A percentile compares a stretch with the other conserved stretches of the same genome.
Evolutionary conservation across 2,888 invertebrate species (phyloP).

Genomic region (Lithophane socia): DNA sequence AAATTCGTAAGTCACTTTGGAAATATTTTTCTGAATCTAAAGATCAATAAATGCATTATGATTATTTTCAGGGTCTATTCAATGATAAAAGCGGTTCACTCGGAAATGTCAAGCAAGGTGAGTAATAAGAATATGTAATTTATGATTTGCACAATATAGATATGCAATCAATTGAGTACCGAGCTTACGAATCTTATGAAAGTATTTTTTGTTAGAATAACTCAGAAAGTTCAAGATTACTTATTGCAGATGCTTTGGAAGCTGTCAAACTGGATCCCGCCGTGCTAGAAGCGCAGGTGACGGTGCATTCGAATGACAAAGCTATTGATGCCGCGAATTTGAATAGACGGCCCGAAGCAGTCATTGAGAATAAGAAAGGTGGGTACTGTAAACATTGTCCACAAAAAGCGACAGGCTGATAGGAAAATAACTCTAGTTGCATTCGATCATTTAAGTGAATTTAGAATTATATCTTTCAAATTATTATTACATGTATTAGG

Average conservation of each 20-base stretch:
- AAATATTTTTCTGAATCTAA: neutral
- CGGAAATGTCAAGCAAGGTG: conserved; percentile 47
- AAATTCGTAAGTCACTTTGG: neutral
- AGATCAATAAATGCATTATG: neutral
- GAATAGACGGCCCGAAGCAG: conserved; percentile 6
- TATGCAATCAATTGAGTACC: too few relatives aligned
- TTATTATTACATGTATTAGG: too few relatives aligned
- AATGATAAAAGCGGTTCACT: conserved; percentile 18
- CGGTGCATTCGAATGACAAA: conserved; percentile 62
- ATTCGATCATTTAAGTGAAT: too few relatives aligned
- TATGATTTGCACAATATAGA: too few relatives aligned
- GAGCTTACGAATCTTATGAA: neutral
- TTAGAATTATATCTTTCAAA: too few relatives aligned
- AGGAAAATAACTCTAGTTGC: too few relatives aligned
- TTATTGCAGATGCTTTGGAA: conserved; percentile 76
- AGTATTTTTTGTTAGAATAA: neutral
- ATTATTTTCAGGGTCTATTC: conserved; percentile 43
- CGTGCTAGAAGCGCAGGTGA: conserved; percentile 82
- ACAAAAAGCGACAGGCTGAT: too few relatives aligned
- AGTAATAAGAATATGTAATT: neutral
- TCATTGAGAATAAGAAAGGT: conserved; percentile 37
- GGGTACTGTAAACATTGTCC: neutral
- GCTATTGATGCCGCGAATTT: conserved; percentile 7
- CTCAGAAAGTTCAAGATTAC: too few relatives aligned
- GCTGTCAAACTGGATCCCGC: conserved; percentile 84